phyloP scores from a whole-genome alignment of 2,113 vertebrate species.

The Atractosteus spatula region DNA sequence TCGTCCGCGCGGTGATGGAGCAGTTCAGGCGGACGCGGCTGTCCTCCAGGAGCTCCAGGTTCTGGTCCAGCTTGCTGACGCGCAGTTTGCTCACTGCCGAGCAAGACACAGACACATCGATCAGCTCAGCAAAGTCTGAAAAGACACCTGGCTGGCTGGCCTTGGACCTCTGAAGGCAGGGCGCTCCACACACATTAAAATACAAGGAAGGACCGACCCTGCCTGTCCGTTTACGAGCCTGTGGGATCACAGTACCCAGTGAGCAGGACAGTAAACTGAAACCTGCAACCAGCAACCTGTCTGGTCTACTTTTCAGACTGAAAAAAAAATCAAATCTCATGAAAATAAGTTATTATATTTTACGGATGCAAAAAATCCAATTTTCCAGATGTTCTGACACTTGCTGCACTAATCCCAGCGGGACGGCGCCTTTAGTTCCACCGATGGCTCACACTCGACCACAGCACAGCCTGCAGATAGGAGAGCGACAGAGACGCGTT shows the following conservation, averaged over 20 bases:
- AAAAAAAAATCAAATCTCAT: conserved; percentile 20
- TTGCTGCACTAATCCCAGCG: conserved; percentile 31
- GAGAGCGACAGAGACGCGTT: too few species aligned
- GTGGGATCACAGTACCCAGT: too few species aligned
- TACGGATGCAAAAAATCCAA: conserved; percentile 38
- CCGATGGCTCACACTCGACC: conserved; percentile 18
- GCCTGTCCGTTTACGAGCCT: too few species aligned
- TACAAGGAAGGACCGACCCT: too few species aligned
- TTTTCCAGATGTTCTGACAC: conserved; percentile 28
- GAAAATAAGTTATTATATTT: conserved; percentile 28
- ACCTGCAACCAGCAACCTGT: too few species aligned
- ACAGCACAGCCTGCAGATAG: not conserved
- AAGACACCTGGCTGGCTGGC: too few species aligned
- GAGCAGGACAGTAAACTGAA: too few species aligned
- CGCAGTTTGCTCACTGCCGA: conserved; percentile 82
- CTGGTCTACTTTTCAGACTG: too few species aligned
- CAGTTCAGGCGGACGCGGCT: conserved; percentile 85
- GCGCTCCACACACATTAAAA: too few species aligned
- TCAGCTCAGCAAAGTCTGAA: not conserved
- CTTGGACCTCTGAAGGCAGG: too few species aligned
- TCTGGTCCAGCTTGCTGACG: conserved; percentile 85
- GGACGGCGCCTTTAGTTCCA: conserved; percentile 28
- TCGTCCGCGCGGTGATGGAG: conserved; percentile 83
- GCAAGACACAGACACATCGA: not conserved
- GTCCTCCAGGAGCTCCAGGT: conserved; percentile 82